These are phyloP conservation scores for Melipona beecheii DNA, from an alignment of 2,888 invertebrate genomes.

Conservation along the genomic window DNA sequence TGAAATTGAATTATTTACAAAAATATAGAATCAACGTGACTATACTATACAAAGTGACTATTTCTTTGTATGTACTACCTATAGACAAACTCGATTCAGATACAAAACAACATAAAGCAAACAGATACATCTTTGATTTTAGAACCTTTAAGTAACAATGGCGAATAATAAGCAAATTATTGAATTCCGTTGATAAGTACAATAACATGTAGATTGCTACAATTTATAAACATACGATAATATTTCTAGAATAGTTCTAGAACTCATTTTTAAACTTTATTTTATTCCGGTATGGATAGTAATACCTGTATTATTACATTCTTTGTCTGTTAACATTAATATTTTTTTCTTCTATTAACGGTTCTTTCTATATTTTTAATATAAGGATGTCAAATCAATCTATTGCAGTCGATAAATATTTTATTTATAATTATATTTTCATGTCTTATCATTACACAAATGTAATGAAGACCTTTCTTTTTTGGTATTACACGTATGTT, in stretches of 20 bases:
- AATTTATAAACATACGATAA: constrained; percentile 63
- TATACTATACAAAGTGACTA: constrained; percentile 71
- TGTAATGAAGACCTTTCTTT: constrained; percentile 49
- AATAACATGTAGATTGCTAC: constrained; percentile 65
- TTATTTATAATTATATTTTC: constrained; percentile 67
- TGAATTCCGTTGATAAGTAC: constrained; percentile 72
- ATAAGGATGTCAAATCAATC: constrained; percentile 73
- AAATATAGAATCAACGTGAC: constrained; percentile 70
- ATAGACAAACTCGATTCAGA: constrained; percentile 47
- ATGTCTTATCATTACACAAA: constrained; percentile 56
- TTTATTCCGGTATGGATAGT: constrained; percentile 67
- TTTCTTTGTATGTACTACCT: constrained; percentile 57
- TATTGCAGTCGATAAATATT: constrained; percentile 67
- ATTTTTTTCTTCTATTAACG: constrained; percentile 73
- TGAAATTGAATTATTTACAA: constrained; percentile 70
- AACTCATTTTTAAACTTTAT: constrained; percentile 59
- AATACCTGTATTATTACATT: constrained; percentile 73
- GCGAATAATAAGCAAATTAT: constrained; percentile 69
- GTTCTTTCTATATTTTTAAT: constrained; percentile 69
- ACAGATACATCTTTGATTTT: constrained; percentile 70
- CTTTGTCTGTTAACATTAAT: constrained; percentile 75
- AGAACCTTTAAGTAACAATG: constrained; percentile 74
- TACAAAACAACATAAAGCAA: constrained; percentile 56
- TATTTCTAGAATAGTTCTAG: constrained; percentile 56
- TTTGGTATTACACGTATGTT: constrained; percentile 53